A percentile compares a stretch with the other conserved stretches of the same genome.
Evolutionary conservation across 2,888 invertebrate genomes (phyloP).

Genomic region (Quadroppia sp.): DNA sequence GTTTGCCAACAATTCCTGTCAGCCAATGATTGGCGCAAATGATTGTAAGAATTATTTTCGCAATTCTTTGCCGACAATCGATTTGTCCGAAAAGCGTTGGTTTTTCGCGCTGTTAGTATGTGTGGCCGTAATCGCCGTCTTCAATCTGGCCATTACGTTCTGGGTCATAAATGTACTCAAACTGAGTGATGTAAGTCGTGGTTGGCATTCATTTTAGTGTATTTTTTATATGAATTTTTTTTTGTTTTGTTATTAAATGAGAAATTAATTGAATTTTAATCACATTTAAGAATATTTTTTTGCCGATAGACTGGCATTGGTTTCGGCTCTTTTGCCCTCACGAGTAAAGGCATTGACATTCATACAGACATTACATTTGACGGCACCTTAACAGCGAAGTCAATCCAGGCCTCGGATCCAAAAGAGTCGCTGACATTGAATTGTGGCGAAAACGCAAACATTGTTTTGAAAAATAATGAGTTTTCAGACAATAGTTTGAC

Average conservation of each 20-base stretch:
- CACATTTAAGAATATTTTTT: too few relatives aligned
- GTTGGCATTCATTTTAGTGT: too few relatives aligned
- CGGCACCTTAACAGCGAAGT: background rate
- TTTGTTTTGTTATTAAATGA: too few relatives aligned
- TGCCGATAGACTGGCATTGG: conserved; percentile 4
- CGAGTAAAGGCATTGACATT: conserved; percentile 16
- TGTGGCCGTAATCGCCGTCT: background rate
- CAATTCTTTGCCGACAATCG: background rate
- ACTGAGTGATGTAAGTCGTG: background rate
- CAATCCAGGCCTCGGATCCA: background rate
- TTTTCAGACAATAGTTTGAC: conserved; percentile 4
- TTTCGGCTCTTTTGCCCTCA: background rate
- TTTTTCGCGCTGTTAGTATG: background rate
- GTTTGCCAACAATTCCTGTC: conserved; percentile 17
- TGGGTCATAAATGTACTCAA: conserved; percentile 19
- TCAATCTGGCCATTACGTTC: conserved; percentile 3
- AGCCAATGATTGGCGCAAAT: background rate
- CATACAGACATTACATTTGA: background rate
- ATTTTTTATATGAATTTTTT: too few relatives aligned
- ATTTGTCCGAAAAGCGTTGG: conserved; percentile 13
- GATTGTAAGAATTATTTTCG: background rate
- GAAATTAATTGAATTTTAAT: too few relatives aligned
- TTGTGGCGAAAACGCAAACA: background rate
- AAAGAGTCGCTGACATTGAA: background rate
- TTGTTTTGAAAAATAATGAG: conserved; percentile 21